Evolutionary conservation across 2,888 invertebrate genomes (phyloP).

Genomic region (Agrotis exclamationis): DNA sequence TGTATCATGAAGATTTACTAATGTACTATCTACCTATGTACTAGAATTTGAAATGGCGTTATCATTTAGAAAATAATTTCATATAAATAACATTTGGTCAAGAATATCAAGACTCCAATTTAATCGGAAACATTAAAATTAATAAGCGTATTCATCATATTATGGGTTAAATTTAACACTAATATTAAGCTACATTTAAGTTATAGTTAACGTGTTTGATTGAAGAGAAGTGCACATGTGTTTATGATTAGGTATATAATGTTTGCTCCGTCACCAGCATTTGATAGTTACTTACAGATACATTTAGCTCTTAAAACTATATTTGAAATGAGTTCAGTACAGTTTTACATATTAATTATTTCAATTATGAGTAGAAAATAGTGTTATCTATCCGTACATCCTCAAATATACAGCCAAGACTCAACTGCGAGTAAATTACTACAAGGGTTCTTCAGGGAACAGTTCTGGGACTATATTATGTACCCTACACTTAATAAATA

Average conservation of each 20-base stretch:
- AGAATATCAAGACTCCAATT: constrained; percentile 90
- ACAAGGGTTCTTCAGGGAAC: constrained; percentile 59
- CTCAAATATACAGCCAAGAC: constrained; percentile 59
- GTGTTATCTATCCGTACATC: constrained; percentile 58
- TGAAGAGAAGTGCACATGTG: constrained; percentile 76
- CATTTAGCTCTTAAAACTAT: constrained; percentile 71
- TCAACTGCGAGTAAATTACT: constrained; percentile 52
- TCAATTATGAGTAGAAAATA: constrained; percentile 70
- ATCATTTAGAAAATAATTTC: constrained; percentile 85
- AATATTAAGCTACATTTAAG: constrained; percentile 74
- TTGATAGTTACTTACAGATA: constrained; percentile 77
- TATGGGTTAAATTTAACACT: constrained; percentile 85
- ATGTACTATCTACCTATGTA: constrained; percentile 77
- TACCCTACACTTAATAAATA: constrained; percentile 20
- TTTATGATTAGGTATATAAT: constrained; percentile 71
- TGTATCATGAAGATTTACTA: constrained; percentile 69
- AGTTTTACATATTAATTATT: constrained; percentile 70
- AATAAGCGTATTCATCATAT: constrained; percentile 90
- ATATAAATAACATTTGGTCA: constrained; percentile 89
- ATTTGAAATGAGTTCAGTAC: constrained; percentile 77
- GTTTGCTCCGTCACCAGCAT: constrained; percentile 86
- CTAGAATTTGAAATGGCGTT: constrained; percentile 84
- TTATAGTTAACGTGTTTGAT: constrained; percentile 67
- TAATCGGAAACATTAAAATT: constrained; percentile 91
- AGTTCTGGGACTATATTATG: constrained; percentile 33